Base-by-base conservation (phyloP, 2,888 invertebrate species). In the Melanostoma mellinum region DNA sequence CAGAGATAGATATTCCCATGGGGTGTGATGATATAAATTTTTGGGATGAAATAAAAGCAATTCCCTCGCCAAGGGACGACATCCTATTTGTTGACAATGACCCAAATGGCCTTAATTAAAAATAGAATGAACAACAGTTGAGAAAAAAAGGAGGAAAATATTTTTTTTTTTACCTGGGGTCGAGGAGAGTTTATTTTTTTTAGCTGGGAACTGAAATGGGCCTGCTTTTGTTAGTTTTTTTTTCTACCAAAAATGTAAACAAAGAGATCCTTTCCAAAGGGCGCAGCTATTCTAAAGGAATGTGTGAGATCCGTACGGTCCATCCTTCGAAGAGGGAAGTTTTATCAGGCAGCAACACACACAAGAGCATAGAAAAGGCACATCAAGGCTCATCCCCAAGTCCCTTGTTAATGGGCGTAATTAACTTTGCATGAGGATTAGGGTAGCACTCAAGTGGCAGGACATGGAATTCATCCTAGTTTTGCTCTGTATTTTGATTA, bases 371-470 rank as follows among this genome's bases (percentile, higher is more conserved):
- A 50, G 30, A 65, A 71, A 77, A 55, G 52, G 6, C 50, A 8
- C 42, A 42, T 9, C 65, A 52, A 5, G 67, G 50, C 67, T 67
- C 71, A 58, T 73, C 65, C 65, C 52, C 44, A 46, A 53, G 53
- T 52, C 67, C 67, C 69, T 75, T 74, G 78, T 78, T 84, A 84
- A 78, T 84, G 84, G 74, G 69, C 71, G 71, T 84, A 84, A 84
- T 84, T 84, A 84, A 84, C 84, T 84, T 84, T 78, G 84, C 74
- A 84, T 75, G 78, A 78, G 79, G 84, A 84, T 84, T 78, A 84
- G 74, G 78, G 65, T 60, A 76, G 69, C 71, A 67, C 60, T 71
- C 69, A 46, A 80, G 71, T 71, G 63, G 73, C 33, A 60, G 76
- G 58, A 32, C 44, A 52, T 3, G 20, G 30, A 44, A 63, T 74